Conservation (phyloP, 1,140 invertebrate species). For the Thaumetopoea pityocampa region DNA sequence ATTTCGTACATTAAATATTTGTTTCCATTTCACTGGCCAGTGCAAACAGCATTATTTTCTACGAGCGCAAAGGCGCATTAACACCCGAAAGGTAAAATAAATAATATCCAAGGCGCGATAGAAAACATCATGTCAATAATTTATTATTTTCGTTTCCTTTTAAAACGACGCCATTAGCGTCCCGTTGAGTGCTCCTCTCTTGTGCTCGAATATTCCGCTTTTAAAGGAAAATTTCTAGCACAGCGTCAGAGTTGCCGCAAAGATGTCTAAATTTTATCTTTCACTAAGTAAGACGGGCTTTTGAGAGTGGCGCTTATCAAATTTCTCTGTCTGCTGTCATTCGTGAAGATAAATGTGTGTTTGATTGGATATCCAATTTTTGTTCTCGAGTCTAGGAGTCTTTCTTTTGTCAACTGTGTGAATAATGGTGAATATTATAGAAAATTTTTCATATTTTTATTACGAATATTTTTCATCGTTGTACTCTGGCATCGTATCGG, state of each 20-base stretch:
- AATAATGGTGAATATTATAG: conserved; percentile 16
- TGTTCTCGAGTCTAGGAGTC: conserved; percentile 9
- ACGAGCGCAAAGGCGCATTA: conserved; percentile 18
- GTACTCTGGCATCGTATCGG: too few species aligned
- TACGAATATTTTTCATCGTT: too few species aligned
- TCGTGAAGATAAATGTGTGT: conserved; percentile 17
- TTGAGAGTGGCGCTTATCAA: conserved; percentile 31
- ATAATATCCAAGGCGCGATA: conserved; percentile 39
- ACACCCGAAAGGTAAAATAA: conserved; percentile 35
- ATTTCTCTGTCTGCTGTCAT: conserved; percentile 19
- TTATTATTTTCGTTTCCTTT: conserved; percentile 64
- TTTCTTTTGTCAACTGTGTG: conserved; percentile 10
- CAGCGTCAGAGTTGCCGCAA: conserved; percentile 25
- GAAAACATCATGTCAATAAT: conserved; percentile 63
- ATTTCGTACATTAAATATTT: conserved; percentile 40
- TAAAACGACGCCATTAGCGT: conserved; percentile 57
- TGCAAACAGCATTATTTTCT: conserved; percentile 41
- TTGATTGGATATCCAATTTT: conserved; percentile 22
- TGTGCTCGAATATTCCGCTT: conserved; percentile 35
- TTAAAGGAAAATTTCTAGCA: conserved; percentile 34
- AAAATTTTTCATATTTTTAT: conserved; percentile 8
- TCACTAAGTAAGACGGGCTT: conserved; percentile 32
- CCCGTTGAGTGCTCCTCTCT: conserved; percentile 42
- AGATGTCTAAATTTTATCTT: conserved; percentile 40
- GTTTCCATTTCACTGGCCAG: conserved; percentile 44